phyloP scores from a whole-genome alignment of 1,140 invertebrate genomes.

The Eufriesea mexicana region DNA sequence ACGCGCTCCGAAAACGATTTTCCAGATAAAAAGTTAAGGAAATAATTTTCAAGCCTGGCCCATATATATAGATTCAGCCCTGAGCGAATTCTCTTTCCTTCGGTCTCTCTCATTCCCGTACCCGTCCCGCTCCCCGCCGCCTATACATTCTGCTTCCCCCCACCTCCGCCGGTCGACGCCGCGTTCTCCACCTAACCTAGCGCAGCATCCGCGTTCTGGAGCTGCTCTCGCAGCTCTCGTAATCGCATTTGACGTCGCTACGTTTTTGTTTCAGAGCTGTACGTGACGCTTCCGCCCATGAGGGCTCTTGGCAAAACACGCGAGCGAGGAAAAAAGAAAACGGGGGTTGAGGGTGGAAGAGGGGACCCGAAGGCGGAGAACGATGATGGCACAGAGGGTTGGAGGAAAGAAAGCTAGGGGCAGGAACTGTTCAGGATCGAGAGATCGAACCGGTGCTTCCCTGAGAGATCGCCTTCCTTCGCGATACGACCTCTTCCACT shows the following conservation, averaged over 20 bases:
- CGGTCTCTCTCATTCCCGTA: slow-evolving; percentile 27
- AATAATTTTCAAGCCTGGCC: background rate
- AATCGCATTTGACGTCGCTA: slow-evolving; percentile 82
- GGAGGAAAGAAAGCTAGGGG: background rate
- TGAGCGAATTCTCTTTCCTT: slow-evolving; percentile 29
- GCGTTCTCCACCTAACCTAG: slow-evolving; percentile 76
- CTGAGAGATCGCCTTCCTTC: background rate
- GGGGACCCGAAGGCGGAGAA: slow-evolving; percentile 63
- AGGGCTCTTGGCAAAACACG: slow-evolving; percentile 76
- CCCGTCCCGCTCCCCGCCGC: slow-evolving; percentile 44
- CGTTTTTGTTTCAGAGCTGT: slow-evolving; percentile 82
- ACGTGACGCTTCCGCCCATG: slow-evolving; percentile 80
- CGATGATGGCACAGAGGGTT: slow-evolving; percentile 29
- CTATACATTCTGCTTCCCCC: background rate
- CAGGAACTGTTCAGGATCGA: slow-evolving; percentile 57
- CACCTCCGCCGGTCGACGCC: slow-evolving; percentile 47
- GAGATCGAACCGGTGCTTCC: slow-evolving; percentile 47
- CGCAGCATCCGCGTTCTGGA: slow-evolving; percentile 81
- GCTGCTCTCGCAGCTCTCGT: slow-evolving; percentile 81
- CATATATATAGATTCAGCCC: slow-evolving; percentile 26
- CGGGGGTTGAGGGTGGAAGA: slow-evolving; percentile 9
- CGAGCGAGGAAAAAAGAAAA: slow-evolving; percentile 67
- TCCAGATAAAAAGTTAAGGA: background rate
- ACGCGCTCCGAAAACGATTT: background rate
- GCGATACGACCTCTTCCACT: background rate